phyloP scores from a whole-genome alignment of 2,888 invertebrate species.

The Tipula confusa region DNA sequence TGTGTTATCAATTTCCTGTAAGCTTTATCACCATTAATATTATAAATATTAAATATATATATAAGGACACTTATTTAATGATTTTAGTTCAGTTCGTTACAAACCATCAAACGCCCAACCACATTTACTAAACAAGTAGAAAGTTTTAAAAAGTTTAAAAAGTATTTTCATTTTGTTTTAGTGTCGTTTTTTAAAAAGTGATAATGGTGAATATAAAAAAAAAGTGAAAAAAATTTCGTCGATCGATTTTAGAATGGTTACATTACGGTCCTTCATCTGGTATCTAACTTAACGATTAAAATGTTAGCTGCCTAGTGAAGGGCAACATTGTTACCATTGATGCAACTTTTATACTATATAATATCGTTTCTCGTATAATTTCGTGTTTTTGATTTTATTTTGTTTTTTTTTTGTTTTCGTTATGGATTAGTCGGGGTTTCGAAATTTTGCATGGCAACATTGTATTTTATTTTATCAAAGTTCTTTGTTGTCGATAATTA shows the following conservation, averaged over 20 bases:
- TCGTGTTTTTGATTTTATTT: no score
- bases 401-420: neutral
- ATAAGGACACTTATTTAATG: conserved; percentile 15
- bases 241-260: neutral
- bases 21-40: conserved; percentile 29
- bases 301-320: conserved; percentile 30
- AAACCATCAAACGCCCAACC: neutral
- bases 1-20: conserved; percentile 29
- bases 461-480: neutral
- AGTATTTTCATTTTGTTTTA: neutral
- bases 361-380: no score
- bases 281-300: conserved; percentile 25
- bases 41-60: no score
- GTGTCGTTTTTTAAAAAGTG: neutral
- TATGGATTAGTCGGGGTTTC: neutral
- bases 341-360: neutral
- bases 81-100: neutral
- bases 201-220: neutral
- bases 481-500: neutral
- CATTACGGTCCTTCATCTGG: conserved; percentile 30
- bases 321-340: conserved; percentile 25
- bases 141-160: neutral
- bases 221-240: no score
- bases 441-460: neutral
- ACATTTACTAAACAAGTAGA: neutral